Evolutionary conservation across 2,888 invertebrate species (phyloP), one percentile per base, ranked within the genome.

Genomic region (Dermolepida albohirtum): DNA sequence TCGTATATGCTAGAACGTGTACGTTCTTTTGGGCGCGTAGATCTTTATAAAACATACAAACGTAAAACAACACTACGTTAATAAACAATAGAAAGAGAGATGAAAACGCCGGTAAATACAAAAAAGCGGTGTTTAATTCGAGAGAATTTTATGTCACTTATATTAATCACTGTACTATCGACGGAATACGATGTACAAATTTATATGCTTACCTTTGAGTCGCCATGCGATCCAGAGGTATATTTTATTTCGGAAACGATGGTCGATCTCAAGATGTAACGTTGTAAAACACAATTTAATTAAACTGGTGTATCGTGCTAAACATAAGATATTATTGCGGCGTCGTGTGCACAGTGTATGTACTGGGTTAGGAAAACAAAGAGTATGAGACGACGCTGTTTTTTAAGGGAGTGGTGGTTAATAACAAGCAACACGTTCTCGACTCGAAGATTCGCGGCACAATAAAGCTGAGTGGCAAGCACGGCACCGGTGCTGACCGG

Each of bases 191-290:
- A 54, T 34, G 34, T 39, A 16, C 40, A 52, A 43, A 34, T 65
- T n/a, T 54, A 43, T 34, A 39, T n/a, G 59, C 78, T 76, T 74
- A 79, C 79, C 79, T 79, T 78, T 74, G 75, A 77, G 78, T 77
- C 78, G 79, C 79, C 79, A 79, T 79, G 78, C 67, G 67, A 67
- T 67, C 67, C 67, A 67, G 50, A 41, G 57, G 43, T 43, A 44
- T 22, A 43, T 57, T 43, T 57, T 57, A 27, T 39, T 44, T 43
- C 44, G 55, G n/a, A 22, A 41, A 14, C 22, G 40, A 17, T 55
- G 54, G 39, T 55, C 34, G 29, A 12, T 51, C n/a, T 51, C 51
- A 51, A 51, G 51, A 51, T 34, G 34, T 34, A 54, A n/a, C 8
- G 22, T 7, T 17, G 29, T 11, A 34, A 57, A 57, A 57, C 57